Evolutionary conservation across 2,113 vertebrate genomes (phyloP).

Genomic region (Dicentrarchus labrax): DNA sequence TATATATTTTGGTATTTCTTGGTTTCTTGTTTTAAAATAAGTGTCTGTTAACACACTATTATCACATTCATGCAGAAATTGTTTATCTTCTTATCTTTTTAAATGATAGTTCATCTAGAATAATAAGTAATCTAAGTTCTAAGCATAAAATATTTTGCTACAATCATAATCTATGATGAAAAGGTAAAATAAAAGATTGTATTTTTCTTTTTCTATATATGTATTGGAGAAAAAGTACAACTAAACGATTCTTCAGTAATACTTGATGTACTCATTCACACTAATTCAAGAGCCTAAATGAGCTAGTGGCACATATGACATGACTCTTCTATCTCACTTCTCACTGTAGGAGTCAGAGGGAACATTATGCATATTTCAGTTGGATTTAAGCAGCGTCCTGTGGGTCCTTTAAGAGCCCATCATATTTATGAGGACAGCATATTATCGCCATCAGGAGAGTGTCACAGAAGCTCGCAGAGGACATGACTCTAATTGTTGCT

Average conservation of each 20-base stretch:
- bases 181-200: not conserved
- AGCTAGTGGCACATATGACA: conserved; percentile 30
- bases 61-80: not conserved
- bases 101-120: not conserved
- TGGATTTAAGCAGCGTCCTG: conserved; percentile 74
- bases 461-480: conserved; percentile 63
- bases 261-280: not conserved
- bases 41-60: not conserved
- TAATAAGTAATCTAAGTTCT: not conserved
- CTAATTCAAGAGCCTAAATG: conserved; percentile 22
- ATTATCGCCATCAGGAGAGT: conserved; percentile 75
- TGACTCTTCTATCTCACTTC: conserved; percentile 22
- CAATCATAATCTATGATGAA: not conserved
- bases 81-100: not conserved
- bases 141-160: not conserved
- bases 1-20: not conserved
- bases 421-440: conserved; percentile 77
- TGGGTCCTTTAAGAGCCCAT: conserved; percentile 76
- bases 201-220: not conserved
- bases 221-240: not conserved
- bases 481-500: conserved; percentile 69
- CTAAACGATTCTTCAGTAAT: not conserved
- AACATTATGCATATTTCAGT: conserved; percentile 79
- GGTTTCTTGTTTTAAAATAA: not conserved
- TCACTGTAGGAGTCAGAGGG: conserved; percentile 17